phyloP scores from a whole-genome alignment of 1,140 invertebrate genomes.

The Nomia melanderi region DNA sequence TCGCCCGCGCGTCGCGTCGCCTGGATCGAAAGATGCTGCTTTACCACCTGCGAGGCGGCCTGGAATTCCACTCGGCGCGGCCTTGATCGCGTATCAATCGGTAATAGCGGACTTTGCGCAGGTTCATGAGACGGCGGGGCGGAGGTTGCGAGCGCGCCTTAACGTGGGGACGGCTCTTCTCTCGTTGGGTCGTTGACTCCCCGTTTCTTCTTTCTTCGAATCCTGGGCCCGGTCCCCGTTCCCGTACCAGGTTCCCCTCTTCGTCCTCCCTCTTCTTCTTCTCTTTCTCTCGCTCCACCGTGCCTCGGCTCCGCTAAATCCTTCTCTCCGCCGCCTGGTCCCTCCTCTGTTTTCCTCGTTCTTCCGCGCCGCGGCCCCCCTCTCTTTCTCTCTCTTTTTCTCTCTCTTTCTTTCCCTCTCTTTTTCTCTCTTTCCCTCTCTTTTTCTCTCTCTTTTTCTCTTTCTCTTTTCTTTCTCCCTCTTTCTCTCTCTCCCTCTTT shows the following conservation, averaged over 20 bases:
- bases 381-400: constrained; percentile 21
- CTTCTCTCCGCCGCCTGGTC: neutral
- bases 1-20: too few relatives aligned
- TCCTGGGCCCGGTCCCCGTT: constrained; percentile 68
- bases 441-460: too few relatives aligned
- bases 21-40: constrained; percentile 10
- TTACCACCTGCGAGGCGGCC: constrained; percentile 29
- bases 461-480: too few relatives aligned
- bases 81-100: constrained; percentile 57
- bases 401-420: too few relatives aligned
- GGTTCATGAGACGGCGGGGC: constrained; percentile 22
- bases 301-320: constrained; percentile 22
- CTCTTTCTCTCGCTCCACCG: constrained; percentile 8
- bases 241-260: constrained; percentile 53
- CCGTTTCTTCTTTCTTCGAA: constrained; percentile 76
- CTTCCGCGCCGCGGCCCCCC: neutral
- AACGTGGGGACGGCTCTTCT: constrained; percentile 64
- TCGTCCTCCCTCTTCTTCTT: constrained; percentile 22
- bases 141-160: constrained; percentile 65
- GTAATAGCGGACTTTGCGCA: constrained; percentile 32
- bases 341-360: too few relatives aligned
- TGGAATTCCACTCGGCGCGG: constrained; percentile 27
- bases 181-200: constrained; percentile 77
- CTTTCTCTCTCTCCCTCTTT: too few relatives aligned
- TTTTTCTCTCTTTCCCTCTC: too few relatives aligned